These are phyloP conservation scores for Martes martes DNA, from an alignment of 2,113 vertebrate species.

Conservation along the genomic window DNA sequence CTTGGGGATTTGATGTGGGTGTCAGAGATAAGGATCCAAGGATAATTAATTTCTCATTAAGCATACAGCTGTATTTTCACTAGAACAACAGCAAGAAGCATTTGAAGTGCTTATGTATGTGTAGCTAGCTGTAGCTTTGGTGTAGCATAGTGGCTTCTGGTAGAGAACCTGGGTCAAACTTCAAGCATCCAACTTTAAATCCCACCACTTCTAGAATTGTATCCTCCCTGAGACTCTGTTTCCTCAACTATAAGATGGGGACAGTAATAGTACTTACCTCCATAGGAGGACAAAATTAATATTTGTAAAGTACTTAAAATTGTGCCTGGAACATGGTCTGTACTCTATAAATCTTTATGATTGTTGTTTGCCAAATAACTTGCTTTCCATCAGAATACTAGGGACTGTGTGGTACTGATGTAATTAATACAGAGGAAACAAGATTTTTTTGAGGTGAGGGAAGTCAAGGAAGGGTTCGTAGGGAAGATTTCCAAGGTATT, in stretches of 20 bases:
- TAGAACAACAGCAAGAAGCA: background rate
- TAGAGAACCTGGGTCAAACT: background rate
- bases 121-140: background rate
- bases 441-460: background rate
- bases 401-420: no score
- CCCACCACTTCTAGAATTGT: background rate
- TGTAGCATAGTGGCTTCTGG: background rate
- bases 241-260: background rate
- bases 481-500: background rate
- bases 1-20: background rate
- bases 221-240: background rate
- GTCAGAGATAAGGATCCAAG: constrained; percentile 24
- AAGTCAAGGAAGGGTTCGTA: background rate
- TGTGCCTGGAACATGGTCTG: background rate
- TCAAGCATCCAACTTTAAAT: background rate
- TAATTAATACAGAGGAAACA: background rate
- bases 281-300: background rate
- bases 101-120: background rate
- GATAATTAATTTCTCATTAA: constrained; percentile 52
- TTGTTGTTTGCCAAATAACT: background rate
- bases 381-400: background rate
- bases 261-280: background rate
- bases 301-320: background rate
- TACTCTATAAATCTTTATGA: background rate
- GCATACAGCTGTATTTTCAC: background rate